phyloP scores from a whole-genome alignment of 2,797 vertebrate genomes.

The Sparidentex hasta region DNA sequence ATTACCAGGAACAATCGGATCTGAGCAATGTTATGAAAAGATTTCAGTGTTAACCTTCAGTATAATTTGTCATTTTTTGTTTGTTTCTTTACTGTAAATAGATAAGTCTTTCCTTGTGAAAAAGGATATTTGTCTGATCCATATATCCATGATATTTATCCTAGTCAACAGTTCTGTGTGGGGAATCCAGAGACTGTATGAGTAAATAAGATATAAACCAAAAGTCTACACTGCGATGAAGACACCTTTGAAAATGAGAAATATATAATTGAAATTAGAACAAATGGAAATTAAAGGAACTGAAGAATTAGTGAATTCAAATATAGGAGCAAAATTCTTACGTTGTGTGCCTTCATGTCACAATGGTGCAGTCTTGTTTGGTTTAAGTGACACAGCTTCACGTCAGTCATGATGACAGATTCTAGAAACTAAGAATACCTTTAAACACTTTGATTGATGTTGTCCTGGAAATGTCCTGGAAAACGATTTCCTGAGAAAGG shows the following conservation, averaged over 20 bases:
- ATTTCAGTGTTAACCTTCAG: slow-evolving; percentile 13
- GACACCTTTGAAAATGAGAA: not conserved
- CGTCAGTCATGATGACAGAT: slow-evolving; percentile 32
- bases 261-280: not conserved
- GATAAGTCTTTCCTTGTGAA: not conserved
- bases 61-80: not conserved
- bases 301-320: not conserved
- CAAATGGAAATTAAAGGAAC: not conserved
- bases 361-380: slow-evolving; percentile 10
- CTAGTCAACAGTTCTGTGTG: not conserved
- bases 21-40: not conserved
- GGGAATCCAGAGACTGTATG: not conserved
- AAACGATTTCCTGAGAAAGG: slow-evolving; percentile 53
- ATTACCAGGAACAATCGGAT: slow-evolving; percentile 2
- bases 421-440: slow-evolving; percentile 45
- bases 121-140: not conserved
- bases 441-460: slow-evolving; percentile 58
- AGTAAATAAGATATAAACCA: slow-evolving; percentile 4
- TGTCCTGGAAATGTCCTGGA: slow-evolving; percentile 46
- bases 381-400: slow-evolving; percentile 39
- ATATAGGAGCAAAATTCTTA: not conserved
- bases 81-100: not conserved
- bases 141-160: slow-evolving; percentile 16
- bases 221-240: not conserved
- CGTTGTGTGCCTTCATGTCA: not conserved